Conservation (phyloP, 2,797 vertebrate genomes). For the Danionella dracula region DNA sequence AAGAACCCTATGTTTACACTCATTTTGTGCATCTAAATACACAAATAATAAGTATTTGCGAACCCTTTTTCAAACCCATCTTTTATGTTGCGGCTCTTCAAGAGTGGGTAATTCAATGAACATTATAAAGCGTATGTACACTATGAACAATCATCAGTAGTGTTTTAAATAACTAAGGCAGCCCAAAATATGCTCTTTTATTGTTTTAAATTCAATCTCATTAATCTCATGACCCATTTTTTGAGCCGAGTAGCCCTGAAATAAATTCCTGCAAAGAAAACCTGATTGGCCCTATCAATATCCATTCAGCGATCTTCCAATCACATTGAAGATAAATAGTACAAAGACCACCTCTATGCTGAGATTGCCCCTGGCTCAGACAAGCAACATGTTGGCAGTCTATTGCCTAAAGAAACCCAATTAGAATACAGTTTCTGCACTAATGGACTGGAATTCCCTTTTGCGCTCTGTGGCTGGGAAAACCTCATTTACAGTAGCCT, state of each 20-base stretch:
- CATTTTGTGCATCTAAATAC: too few species aligned
- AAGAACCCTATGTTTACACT: too few species aligned
- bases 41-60: too few species aligned
- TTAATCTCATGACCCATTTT: not conserved
- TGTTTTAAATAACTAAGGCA: too few species aligned
- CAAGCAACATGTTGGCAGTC: constrained; percentile 34
- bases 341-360: not conserved
- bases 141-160: too few species aligned
- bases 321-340: constrained; percentile 9
- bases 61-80: too few species aligned
- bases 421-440: constrained; percentile 44
- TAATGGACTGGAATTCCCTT: constrained; percentile 75
- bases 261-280: not conserved
- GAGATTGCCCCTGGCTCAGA: constrained; percentile 15
- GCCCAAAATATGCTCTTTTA: too few species aligned
- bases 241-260: not conserved
- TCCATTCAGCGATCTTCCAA: constrained; percentile 9
- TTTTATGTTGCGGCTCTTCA: too few species aligned
- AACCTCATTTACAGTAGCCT: constrained; percentile 75
- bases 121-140: too few species aligned
- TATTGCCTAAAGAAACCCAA: constrained; percentile 38
- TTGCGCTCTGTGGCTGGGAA: constrained; percentile 62
- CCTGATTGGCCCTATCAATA: not conserved
- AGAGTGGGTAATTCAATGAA: too few species aligned
- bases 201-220: too few species aligned